Conservation (phyloP, 2,888 invertebrate species). For the Drosophila vallismaia region DNA sequence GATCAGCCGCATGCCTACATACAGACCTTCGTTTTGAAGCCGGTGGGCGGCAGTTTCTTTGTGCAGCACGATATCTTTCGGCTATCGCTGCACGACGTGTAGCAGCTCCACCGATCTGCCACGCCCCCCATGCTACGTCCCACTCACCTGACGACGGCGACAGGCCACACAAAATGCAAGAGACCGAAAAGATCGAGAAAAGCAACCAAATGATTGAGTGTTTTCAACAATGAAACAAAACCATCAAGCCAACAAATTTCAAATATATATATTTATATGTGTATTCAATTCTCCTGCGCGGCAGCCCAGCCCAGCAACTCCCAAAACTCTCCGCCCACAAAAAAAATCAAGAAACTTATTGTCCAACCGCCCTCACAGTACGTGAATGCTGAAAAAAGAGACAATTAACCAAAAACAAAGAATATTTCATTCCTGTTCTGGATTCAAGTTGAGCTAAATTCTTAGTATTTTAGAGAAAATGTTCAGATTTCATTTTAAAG, state of each 20-base stretch:
- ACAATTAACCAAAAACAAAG: slow-evolving; percentile 11
- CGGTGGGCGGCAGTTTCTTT: slow-evolving; percentile 94
- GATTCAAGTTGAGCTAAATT: too few relatives aligned
- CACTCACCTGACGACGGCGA: slow-evolving; percentile 27
- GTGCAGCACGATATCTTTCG: slow-evolving; percentile 98
- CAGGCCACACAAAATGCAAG: slow-evolving; percentile 36
- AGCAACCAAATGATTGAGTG: slow-evolving; percentile 16
- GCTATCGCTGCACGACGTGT: slow-evolving; percentile 94
- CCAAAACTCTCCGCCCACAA: slow-evolving; percentile 3
- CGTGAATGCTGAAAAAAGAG: slow-evolving; percentile 19
- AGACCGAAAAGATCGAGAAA: slow-evolving; percentile 5
- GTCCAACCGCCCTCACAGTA: slow-evolving; percentile 25
- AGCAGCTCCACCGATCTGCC: slow-evolving; percentile 74
- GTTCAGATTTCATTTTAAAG: too few relatives aligned
- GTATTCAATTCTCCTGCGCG: neutral
- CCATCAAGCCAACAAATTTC: slow-evolving; percentile 7
- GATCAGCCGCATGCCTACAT: slow-evolving; percentile 97
- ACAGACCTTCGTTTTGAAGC: slow-evolving; percentile 97
- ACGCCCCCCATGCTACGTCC: slow-evolving; percentile 29
- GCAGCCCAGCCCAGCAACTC: slow-evolving; percentile 11
- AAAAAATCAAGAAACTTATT: slow-evolving; percentile 5
- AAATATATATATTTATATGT: slow-evolving; percentile 6
- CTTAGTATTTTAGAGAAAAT: too few relatives aligned
- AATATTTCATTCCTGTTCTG: neutral
- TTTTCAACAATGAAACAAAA: neutral